Base-by-base conservation (phyloP, 2,113 vertebrate species). In the Gallinago jamesoni region DNA sequence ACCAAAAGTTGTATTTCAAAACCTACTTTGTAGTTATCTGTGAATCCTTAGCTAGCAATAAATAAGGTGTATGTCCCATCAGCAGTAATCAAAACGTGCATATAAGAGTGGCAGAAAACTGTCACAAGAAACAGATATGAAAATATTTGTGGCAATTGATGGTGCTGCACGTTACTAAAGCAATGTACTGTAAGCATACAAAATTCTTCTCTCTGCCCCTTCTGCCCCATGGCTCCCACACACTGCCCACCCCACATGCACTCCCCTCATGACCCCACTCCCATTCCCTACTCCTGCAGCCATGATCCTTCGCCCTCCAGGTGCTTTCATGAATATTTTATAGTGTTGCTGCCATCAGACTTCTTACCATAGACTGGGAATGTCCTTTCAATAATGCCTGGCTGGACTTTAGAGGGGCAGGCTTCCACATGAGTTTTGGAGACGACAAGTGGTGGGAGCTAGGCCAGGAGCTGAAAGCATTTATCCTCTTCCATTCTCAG, bases 201-300 rank as follows among this genome's bases (percentile, higher is more conserved):
- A 28, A 83, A 56, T 21, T 81, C 33, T 12, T 85, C 13, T 67
- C 16, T 7, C 9, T 83, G 41, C 23, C 13, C 8, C 11, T 62
- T 8, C 8, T 88, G 55, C 90, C 59, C 14, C n/a, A 35, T 0
- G 1, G 12, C 18, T 74, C 55, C 13, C 12, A 45, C 12, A 77
- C 7, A 2, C 53, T 62, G 8, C 22, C 20, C 6, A 1, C 9
- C 23, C 27, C 9, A 22, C 6, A 1, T 52, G 25, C 15, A 17
- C 35, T 48, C 28, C 60, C 7, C 24, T 85, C 8, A 28, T 69
- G 39, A 85, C 28, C 14, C 7, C 9, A 16, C 19, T 87, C 6
- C 14, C n/a, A 37, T 64, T 45, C 14, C 17, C 30, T 64, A 9
- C 53, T 76, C 47, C 37, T 70, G 19, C 35, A 68, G 10, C 35